Evolutionary conservation across 2,113 vertebrate genomes (phyloP).

Genomic region (Balaenoptera acutorostrata): DNA sequence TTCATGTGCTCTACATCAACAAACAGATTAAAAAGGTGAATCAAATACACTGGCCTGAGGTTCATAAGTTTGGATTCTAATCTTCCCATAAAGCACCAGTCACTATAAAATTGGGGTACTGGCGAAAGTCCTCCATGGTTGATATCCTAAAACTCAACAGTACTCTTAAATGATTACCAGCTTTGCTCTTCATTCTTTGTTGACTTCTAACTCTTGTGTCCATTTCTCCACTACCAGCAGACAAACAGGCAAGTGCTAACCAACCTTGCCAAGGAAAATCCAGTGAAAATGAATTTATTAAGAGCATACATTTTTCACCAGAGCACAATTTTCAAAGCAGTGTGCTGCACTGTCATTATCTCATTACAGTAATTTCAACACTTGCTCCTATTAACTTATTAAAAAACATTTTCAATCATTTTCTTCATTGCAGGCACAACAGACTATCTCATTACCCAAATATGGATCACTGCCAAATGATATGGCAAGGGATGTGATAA

Average conservation of each 20-base stretch:
- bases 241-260: background rate
- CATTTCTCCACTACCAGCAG: background rate
- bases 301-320: slow-evolving; percentile 37
- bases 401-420: slow-evolving; percentile 76
- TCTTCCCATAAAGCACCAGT: background rate
- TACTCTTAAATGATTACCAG: background rate
- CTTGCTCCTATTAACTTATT: slow-evolving; percentile 75
- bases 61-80: background rate
- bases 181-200: background rate
- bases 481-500: slow-evolving; percentile 19
- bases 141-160: background rate
- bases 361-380: slow-evolving; percentile 76
- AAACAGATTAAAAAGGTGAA: background rate
- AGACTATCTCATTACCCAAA: slow-evolving; percentile 74
- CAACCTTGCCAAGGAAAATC: slow-evolving; percentile 7
- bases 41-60: background rate
- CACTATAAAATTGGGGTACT: background rate
- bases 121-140: background rate
- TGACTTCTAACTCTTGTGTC: background rate
- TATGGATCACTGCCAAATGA: slow-evolving; percentile 57
- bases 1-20: background rate
- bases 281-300: slow-evolving; percentile 52
- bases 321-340: slow-evolving; percentile 52
- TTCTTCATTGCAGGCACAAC: slow-evolving; percentile 77
- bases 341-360: slow-evolving; percentile 74